Conservation (phyloP, 2,797 vertebrate genomes). For the Parotocinclus haroldoi region DNA sequence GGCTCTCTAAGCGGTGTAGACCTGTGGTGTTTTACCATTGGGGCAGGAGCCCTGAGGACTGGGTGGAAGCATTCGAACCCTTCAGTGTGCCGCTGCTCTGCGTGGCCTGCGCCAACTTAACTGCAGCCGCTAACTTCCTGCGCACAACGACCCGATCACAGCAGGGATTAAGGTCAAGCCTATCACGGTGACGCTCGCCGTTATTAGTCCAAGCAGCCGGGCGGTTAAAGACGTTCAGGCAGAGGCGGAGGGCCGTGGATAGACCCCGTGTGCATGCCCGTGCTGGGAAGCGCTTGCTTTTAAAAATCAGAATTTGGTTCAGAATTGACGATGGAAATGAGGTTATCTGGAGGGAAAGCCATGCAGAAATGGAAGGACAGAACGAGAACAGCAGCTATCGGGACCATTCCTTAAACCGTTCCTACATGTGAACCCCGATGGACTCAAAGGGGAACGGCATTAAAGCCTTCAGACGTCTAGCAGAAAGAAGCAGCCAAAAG, state of each 20-base stretch:
- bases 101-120: conserved; percentile 94
- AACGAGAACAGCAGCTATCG: no score
- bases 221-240: conserved; percentile 8
- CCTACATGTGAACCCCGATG: no score
- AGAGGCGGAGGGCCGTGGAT: no score
- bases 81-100: conserved; percentile 95
- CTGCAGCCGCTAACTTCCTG: conserved; percentile 96
- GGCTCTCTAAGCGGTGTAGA: conserved; percentile 6
- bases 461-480: no score
- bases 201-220: conserved; percentile 23
- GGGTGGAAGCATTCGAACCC: conserved; percentile 85
- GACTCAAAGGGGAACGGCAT: no score
- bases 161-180: conserved; percentile 58
- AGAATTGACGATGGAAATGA: no score
- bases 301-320: no score
- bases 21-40: conserved; percentile 84
- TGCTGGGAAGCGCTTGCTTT: no score
- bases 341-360: no score
- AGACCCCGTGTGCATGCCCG: not conserved
- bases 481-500: no score
- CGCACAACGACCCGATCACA: conserved; percentile 74
- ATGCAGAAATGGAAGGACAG: no score
- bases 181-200: conserved; percentile 16
- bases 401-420: no score
- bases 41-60: conserved; percentile 84